These are phyloP conservation scores for Nesoenas mayeri DNA, from an alignment of 2,113 vertebrate genomes.

Conservation along the genomic window DNA sequence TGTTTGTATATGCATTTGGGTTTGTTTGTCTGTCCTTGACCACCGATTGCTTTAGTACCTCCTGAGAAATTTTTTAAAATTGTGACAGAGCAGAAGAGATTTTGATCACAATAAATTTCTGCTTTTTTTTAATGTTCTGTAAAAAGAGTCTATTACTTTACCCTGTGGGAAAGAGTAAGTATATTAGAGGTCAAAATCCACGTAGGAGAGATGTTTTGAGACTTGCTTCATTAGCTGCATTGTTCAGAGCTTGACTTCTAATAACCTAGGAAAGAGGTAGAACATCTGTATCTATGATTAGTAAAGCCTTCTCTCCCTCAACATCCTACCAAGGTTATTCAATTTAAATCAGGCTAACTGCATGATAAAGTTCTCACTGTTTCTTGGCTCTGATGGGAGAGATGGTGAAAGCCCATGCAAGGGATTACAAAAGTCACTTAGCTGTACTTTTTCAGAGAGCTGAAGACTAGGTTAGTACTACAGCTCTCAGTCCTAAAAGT, in stretches of 20 bases:
- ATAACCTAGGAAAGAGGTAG: background rate
- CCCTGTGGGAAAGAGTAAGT: background rate
- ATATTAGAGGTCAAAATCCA: conserved; percentile 24
- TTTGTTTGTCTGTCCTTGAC: background rate
- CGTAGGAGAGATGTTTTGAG: background rate
- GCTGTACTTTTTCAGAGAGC: background rate
- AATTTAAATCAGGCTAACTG: background rate
- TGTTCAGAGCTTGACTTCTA: background rate
- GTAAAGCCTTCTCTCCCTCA: background rate
- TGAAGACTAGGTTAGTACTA: background rate
- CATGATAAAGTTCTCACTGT: background rate
- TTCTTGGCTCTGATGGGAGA: background rate
- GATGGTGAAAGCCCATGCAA: background rate
- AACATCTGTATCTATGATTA: background rate
- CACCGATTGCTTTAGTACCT: background rate
- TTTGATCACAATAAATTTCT: background rate
- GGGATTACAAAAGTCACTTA: background rate
- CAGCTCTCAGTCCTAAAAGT: background rate
- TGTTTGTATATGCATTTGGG: background rate
- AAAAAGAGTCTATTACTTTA: background rate
- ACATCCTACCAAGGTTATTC: background rate
- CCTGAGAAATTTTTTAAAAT: background rate
- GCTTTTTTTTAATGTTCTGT: background rate
- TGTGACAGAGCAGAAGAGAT: background rate
- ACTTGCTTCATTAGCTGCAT: background rate